Conservation (phyloP, 2,113 vertebrate species). For the Pongo abelii region DNA sequence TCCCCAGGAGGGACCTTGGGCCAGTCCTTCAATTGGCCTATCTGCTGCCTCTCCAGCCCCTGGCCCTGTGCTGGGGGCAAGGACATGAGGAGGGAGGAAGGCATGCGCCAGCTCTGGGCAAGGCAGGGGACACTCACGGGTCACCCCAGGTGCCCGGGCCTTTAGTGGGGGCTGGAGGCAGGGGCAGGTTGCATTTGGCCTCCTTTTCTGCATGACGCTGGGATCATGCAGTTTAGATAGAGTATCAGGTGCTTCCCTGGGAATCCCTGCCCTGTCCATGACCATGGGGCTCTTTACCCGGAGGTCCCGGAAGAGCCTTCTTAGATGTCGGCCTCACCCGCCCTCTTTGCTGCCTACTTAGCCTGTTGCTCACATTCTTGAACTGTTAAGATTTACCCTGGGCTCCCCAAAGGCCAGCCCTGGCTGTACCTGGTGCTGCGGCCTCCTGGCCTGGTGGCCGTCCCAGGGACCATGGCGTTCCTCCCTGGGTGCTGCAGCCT, state of each 20-base stretch:
- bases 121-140: not conserved
- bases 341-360: not conserved
- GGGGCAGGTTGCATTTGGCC: not conserved
- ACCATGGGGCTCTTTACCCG: not conserved
- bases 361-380: not conserved
- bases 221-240: not conserved
- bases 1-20: not conserved
- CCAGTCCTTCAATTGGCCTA: not conserved
- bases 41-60: not conserved
- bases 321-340: not conserved
- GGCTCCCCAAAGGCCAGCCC: not conserved
- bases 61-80: not conserved
- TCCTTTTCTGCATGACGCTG: not conserved
- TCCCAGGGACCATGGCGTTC: not conserved
- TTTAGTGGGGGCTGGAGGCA: not conserved
- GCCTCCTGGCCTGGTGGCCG: not conserved
- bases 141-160: not conserved
- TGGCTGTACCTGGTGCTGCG: not conserved
- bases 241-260: fast-evolving
- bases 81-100: not conserved
- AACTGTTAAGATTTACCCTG: constrained; percentile 54
- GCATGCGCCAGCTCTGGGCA: not conserved
- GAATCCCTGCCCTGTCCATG: not conserved
- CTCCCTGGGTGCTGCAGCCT: not conserved
- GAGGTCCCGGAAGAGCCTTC: not conserved